A percentile compares a stretch with the other conserved stretches of the same genome.
Evolutionary conservation across 2,797 vertebrate species (phyloP).

Genomic region (Helicolenus hilgendorfi): DNA sequence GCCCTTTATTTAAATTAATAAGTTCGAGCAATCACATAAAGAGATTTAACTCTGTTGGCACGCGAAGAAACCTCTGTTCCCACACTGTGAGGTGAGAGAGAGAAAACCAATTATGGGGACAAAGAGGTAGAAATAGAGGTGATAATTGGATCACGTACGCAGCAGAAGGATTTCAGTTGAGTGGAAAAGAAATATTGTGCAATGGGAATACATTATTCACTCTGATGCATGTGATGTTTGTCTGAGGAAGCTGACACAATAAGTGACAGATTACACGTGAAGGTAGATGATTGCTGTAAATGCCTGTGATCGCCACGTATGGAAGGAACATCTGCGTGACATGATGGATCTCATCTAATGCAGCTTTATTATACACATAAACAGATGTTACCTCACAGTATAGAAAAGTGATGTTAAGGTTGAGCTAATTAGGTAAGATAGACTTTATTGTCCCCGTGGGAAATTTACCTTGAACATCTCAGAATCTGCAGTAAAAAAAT

Average conservation of each 20-base stretch:
- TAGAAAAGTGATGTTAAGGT: neutral
- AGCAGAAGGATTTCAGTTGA: neutral
- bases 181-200: neutral
- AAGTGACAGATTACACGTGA: conserved; percentile 67
- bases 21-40: neutral
- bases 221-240: conserved; percentile 1
- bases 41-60: neutral
- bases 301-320: neutral
- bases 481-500: too few relatives aligned
- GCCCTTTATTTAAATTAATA: neutral
- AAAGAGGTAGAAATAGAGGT: neutral
- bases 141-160: neutral
- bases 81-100: neutral
- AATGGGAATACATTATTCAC: neutral
- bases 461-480: too few relatives aligned
- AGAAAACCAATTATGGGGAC: neutral
- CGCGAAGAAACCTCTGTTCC: neutral
- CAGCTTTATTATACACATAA: neutral
- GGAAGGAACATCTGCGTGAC: neutral
- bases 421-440: neutral
- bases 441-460: too few relatives aligned
- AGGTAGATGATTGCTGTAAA: conserved; percentile 60
- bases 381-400: neutral
- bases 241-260: conserved; percentile 37
- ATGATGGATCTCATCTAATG: neutral